Evolutionary conservation across 1,140 invertebrate genomes (phyloP).

Genomic region (Drosophila novamexicana): DNA sequence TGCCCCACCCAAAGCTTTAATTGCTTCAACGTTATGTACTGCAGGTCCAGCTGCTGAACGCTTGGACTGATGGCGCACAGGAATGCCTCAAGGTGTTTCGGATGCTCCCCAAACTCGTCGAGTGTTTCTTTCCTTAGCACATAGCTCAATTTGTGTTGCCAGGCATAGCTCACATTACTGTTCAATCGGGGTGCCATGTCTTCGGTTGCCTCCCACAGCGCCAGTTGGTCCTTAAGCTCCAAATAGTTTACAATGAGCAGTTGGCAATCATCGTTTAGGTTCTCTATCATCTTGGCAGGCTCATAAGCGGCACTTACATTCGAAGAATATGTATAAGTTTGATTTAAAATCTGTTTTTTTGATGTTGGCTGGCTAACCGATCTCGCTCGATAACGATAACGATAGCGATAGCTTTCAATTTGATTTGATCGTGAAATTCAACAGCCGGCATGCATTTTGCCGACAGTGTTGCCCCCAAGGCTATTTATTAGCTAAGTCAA

Average conservation of each 20-base stretch:
- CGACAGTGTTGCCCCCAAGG: not conserved
- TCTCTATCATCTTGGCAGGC: constrained; percentile 4
- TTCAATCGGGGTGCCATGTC: not conserved
- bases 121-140: not conserved
- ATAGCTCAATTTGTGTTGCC: constrained; percentile 4
- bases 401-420: not conserved
- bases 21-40: not conserved
- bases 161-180: constrained; percentile 5
- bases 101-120: not conserved
- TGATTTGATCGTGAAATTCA: constrained; percentile 1
- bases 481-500: not conserved
- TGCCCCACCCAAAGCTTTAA: not conserved
- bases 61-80: constrained; percentile 8
- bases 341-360: not conserved
- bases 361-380: not conserved
- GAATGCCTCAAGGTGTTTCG: not conserved
- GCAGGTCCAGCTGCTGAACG: not conserved
- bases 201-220: constrained; percentile 12
- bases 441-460: not conserved
- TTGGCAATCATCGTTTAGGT: constrained; percentile 28
- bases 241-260: constrained; percentile 11
- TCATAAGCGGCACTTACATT: not conserved
- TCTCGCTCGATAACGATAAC: not conserved
- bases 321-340: not conserved
- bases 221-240: constrained; percentile 1